Percentiles rank a stretch among this genome's conserved stretches.
These are phyloP conservation scores for Phortica magna DNA, from an alignment of 2,888 invertebrate genomes.

Conservation along the genomic window DNA sequence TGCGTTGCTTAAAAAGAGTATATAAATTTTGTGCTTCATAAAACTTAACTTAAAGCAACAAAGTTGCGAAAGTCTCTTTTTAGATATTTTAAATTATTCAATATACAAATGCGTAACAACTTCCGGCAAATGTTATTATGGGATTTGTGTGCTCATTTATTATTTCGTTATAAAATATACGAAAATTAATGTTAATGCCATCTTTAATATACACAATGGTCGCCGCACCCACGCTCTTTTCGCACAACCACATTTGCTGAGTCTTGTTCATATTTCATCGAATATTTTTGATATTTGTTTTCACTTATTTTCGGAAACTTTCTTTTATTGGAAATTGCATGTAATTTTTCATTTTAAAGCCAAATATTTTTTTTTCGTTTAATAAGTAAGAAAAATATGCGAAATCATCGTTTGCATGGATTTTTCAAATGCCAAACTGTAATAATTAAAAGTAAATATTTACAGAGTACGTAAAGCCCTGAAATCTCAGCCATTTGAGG, in stretches of 20 bases:
- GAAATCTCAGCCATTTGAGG: not conserved
- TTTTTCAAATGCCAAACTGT: conserved; percentile 9
- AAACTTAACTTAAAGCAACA: not conserved
- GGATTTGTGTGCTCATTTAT: not conserved
- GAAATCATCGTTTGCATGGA: not conserved
- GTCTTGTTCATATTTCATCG: not conserved
- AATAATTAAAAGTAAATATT: conserved; percentile 21
- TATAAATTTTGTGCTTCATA: not conserved
- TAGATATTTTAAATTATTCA: not conserved
- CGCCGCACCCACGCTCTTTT: not conserved
- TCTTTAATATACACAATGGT: too few relatives aligned
- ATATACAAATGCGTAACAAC: not conserved
- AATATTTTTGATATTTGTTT: too few relatives aligned
- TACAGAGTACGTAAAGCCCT: not conserved
- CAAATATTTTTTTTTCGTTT: not conserved
- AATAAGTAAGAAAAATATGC: not conserved
- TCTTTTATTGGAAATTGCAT: too few relatives aligned
- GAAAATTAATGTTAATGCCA: not conserved
- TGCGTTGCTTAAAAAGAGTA: not conserved
- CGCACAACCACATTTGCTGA: not conserved
- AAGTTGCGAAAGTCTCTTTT: not conserved
- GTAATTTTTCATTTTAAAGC: not conserved
- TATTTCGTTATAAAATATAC: not conserved
- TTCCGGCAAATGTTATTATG: not conserved
- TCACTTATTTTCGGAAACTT: too few relatives aligned